These are phyloP conservation scores for Coracias cyanogaster DNA, from an alignment of 2,797 vertebrate species.

Conservation along the genomic window DNA sequence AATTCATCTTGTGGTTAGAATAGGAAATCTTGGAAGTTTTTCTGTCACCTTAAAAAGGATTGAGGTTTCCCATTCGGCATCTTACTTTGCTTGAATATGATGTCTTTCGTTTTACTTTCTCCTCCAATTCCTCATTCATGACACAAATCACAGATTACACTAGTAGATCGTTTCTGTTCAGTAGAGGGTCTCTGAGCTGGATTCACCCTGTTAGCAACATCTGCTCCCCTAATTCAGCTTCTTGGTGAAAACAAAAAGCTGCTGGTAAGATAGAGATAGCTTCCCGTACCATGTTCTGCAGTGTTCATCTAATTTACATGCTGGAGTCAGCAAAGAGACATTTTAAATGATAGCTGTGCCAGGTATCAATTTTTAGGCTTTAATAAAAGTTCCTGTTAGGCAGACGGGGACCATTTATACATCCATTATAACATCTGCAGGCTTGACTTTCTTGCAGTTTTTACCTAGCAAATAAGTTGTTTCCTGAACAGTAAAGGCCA, in stretches of 20 bases:
- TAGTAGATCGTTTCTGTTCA: neutral
- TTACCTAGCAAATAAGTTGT: neutral
- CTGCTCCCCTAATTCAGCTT: conserved; percentile 30
- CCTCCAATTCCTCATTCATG: neutral
- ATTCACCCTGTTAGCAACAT: conserved; percentile 29
- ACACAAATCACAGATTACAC: conserved; percentile 1
- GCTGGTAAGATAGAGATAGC: neutral
- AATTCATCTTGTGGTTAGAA: neutral
- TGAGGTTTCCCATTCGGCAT: neutral
- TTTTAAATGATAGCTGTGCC: neutral
- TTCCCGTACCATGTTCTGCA: neutral
- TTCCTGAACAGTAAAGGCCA: neutral
- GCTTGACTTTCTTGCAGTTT: neutral
- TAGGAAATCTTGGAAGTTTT: conserved; percentile 4
- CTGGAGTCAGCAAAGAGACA: neutral
- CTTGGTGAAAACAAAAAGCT: conserved; percentile 19
- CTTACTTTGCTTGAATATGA: neutral
- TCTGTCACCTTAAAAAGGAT: neutral
- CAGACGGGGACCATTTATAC: neutral
- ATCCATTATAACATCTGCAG: neutral
- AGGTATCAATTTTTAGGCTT: neutral
- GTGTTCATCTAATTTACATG: neutral
- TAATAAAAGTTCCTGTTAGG: neutral
- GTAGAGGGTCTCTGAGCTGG: neutral
- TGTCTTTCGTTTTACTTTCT: conserved; percentile 5